These are phyloP conservation scores for Drosophila neonasuta DNA, from an alignment of 2,888 invertebrate species.

Conservation along the genomic window DNA sequence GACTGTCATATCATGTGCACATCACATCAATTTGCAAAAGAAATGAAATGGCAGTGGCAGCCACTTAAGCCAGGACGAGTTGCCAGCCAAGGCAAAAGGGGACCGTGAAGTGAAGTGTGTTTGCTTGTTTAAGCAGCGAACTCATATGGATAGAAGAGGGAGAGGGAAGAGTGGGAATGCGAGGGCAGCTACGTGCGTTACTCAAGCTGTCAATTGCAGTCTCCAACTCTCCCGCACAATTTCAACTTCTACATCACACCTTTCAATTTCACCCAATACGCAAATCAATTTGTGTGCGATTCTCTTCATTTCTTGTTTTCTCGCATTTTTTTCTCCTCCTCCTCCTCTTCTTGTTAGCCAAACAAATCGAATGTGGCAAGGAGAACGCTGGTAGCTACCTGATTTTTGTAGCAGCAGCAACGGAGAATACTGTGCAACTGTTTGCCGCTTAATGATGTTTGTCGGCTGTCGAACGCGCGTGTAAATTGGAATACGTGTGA, in stretches of 20 bases:
- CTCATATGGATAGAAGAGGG: constrained; percentile 6
- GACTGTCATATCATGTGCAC: constrained; percentile 67
- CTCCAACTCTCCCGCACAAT: neutral
- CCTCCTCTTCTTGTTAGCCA: constrained; percentile 8
- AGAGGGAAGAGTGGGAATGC: neutral
- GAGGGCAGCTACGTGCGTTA: constrained; percentile 46
- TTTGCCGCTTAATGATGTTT: constrained; percentile 66
- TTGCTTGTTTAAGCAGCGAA: constrained; percentile 58
- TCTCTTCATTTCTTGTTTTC: constrained; percentile 5
- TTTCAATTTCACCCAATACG: constrained; percentile 39
- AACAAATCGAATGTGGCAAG: constrained; percentile 41
- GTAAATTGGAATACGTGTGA: constrained; percentile 66
- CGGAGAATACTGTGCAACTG: constrained; percentile 14
- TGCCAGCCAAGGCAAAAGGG: neutral
- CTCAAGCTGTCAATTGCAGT: constrained; percentile 59
- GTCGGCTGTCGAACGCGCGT: constrained; percentile 64
- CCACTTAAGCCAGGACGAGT: constrained; percentile 57
- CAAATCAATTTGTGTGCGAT: constrained; percentile 63
- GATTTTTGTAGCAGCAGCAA: neutral
- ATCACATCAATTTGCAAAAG: constrained; percentile 67
- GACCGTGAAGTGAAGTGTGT: constrained; percentile 39
- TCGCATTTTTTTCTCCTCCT: constrained; percentile 1
- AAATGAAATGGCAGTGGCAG: constrained; percentile 68
- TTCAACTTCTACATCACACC: constrained; percentile 21
- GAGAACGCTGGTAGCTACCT: neutral